Base-by-base conservation (phyloP, 2,113 vertebrate genomes). In the Trogon melanurus region DNA sequence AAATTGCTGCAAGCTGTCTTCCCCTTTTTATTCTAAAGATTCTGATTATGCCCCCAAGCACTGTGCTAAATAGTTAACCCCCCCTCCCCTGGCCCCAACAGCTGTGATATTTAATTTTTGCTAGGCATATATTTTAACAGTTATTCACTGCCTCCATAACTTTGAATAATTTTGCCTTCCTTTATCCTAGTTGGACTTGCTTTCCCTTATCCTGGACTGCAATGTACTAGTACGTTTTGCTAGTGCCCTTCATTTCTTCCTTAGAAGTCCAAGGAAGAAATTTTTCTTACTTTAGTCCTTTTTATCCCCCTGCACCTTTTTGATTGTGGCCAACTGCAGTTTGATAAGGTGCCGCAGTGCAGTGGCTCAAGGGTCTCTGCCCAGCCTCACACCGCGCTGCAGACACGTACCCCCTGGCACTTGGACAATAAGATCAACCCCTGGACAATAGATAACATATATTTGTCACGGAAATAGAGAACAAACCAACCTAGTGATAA, bases 401-500 rank as follows among this genome's bases (percentile, higher is more conserved):
- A 30, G 72, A 27, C 25, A 7, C 0, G 0, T 3, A 8, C 16
- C 41, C 45, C 0, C 0, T 1, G 2, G 69, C 60, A 10, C 67
- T 11, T 36, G 21, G 54, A 56, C 70, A 61, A 1, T 5, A 14
- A 22, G 22, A 47, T 29, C 41, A 65, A 0, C 30, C 26, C 26
- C 41, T 16, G 16, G 47, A 11, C 76, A n/a, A 26, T 8, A 36
- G 34, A 5, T 18, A 92, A 11, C 12, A 9, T 1, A 1, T 15
- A 15, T 23, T 61, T 4, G 1, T 45, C 50, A 5, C 2, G 16
- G 67, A 54, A 79, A 75, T 48, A 53, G 57, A 50, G 10, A 62
- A 64, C 29, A 44, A 64, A 60, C 19, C 67, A 51, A 3, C n/a
- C 26, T 60, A 34, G 21, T 10, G 15, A 82, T 20, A 51, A n/a